These are phyloP conservation scores for Hoplodrina ambigua DNA, from an alignment of 2,888 invertebrate genomes.

Conservation along the genomic window DNA sequence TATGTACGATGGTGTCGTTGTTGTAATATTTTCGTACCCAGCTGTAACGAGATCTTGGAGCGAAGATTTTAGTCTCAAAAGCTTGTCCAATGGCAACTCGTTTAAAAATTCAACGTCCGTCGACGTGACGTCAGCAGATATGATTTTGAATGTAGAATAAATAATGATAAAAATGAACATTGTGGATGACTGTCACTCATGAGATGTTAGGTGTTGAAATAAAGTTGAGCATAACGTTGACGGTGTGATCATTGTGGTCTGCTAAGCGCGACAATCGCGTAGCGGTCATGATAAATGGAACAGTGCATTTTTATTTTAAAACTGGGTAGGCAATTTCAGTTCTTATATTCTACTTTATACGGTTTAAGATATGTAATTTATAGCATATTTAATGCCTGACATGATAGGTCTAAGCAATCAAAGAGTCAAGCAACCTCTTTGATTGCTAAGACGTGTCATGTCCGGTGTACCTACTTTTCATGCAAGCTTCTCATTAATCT, in stretches of 20 bases:
- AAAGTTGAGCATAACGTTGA: constrained; percentile 61
- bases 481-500: background rate
- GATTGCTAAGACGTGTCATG: too few species aligned
- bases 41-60: constrained; percentile 77
- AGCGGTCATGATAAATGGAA: constrained; percentile 71
- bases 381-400: background rate
- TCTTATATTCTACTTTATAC: background rate
- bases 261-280: constrained; percentile 77
- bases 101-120: constrained; percentile 90
- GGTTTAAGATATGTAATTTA: background rate
- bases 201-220: constrained; percentile 67
- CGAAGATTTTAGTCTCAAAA: constrained; percentile 91
- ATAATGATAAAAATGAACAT: constrained; percentile 72
- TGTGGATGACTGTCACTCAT: constrained; percentile 67
- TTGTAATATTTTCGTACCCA: constrained; percentile 75
- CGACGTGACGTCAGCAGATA: constrained; percentile 70
- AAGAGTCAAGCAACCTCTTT: background rate
- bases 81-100: constrained; percentile 92
- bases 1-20: constrained; percentile 70
- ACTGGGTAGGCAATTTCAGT: constrained; percentile 10
- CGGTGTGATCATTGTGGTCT: constrained; percentile 77
- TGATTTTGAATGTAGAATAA: constrained; percentile 61
- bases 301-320: constrained; percentile 36
- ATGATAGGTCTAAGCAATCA: background rate
- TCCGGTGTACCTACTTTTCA: background rate